Evolutionary conservation across 1,140 invertebrate species (phyloP), one percentile per base, ranked within the genome.

Genomic region (Polypedilum vanderplanki): DNA sequence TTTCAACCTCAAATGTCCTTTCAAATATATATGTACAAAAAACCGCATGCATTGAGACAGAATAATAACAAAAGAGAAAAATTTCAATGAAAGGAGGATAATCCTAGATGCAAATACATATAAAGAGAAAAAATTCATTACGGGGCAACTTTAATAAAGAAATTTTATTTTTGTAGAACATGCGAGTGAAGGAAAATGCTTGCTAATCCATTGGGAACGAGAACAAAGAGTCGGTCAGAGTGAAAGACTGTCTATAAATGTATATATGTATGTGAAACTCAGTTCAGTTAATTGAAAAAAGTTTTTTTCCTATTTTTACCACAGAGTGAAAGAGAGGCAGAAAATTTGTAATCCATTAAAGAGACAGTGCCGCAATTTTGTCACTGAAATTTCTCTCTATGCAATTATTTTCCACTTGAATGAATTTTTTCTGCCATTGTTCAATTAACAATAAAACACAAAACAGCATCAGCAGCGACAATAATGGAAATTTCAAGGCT

Each of bases 41-140:
- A 57, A n/a, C 46, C 46, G 46, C 10, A 4, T 12, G 10, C n/a
- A 57, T 10, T 8, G 41, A 46, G 41, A 46, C 9, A 22, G 10
- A 70, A 70, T 18, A 18, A 10, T 15, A 65, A n/a, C 64, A 70
- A 70, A 70, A 20, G 17, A 18, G 18, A 70, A 22, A 10, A 70
- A 20, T 70, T 70, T 70, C 20, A 22, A 70, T 70, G 65, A 70
- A 70, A 20, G 65, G 18, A 57, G 46, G 65, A 70, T 70, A 70
- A 70, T 70, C 65, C 65, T 18, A 57, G 65, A 70, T 70, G 65
- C 65, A 70, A 70, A 70, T 70, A 70, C 65, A 70, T 17, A 33
- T 33, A 5, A 33, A 33, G 24, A 33, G 24, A 33, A 70, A 18
- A 70, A 70, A 70, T 70, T 70, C 65, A 70, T 70, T 70, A 70